Conservation (phyloP, 2,113 vertebrate species). For the Lepisosteus oculatus region DNA sequence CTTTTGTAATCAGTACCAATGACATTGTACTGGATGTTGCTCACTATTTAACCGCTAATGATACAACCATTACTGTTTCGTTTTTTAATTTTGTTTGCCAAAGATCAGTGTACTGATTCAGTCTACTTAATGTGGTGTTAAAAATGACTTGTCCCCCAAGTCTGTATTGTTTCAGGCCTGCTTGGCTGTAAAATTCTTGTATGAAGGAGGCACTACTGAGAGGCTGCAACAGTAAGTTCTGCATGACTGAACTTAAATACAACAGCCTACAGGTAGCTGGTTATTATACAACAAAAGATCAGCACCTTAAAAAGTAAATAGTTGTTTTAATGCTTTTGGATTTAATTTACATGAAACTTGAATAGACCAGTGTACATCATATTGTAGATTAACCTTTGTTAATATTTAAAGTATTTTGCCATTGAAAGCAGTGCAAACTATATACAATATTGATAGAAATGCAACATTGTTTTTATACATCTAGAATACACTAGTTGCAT, state of each 20-base stretch:
- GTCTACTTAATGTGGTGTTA: constrained; percentile 16
- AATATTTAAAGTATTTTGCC: neutral
- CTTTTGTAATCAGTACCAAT: constrained; percentile 31
- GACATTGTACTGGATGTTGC: constrained; percentile 19
- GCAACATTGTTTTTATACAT: constrained; percentile 5
- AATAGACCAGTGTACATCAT: neutral
- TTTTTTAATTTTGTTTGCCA: too few relatives aligned
- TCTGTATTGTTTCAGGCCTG: constrained; percentile 10
- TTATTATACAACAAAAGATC: constrained; percentile 28
- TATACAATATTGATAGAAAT: constrained; percentile 1
- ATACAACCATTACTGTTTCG: too few relatives aligned
- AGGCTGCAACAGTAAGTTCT: constrained; percentile 8
- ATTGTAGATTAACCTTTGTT: neutral
- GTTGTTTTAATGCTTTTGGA: constrained; percentile 54
- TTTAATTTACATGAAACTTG: constrained; percentile 54
- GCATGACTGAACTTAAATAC: constrained; percentile 36
- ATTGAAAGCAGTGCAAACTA: constrained; percentile 22
- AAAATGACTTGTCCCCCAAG: constrained; percentile 18
- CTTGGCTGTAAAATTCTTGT: constrained; percentile 21
- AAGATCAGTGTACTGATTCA: constrained; percentile 19
- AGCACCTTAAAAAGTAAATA: constrained; percentile 18
- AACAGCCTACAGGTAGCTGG: constrained; percentile 66
- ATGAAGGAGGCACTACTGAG: constrained; percentile 19
- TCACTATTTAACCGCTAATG: too few relatives aligned
- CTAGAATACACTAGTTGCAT: neutral